These are phyloP conservation scores for Eudasyphora cyanicolor DNA, from an alignment of 2,888 invertebrate genomes.

Conservation along the genomic window DNA sequence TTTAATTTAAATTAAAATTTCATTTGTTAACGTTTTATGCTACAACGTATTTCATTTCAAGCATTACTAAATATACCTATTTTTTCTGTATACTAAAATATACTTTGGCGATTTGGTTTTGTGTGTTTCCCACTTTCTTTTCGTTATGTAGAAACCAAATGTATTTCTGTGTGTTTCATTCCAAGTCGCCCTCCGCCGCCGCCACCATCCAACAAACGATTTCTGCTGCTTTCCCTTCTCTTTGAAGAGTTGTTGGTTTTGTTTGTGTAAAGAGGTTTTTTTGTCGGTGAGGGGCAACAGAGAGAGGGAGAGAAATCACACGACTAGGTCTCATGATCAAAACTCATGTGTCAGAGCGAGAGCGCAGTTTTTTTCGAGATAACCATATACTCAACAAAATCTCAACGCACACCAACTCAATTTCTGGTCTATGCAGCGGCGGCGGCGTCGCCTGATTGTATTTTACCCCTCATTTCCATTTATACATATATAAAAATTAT, in stretches of 20 bases:
- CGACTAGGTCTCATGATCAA: slow-evolving; percentile 11
- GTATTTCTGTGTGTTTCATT: slow-evolving; percentile 22
- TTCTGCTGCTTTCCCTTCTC: neutral
- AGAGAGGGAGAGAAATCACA: slow-evolving; percentile 52
- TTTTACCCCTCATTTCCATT: slow-evolving; percentile 47
- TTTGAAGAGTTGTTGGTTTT: slow-evolving; percentile 45
- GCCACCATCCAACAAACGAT: too few relatives aligned
- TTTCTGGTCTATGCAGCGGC: too few relatives aligned
- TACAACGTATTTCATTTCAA: neutral
- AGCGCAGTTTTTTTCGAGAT: slow-evolving; percentile 50
- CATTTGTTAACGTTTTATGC: neutral
- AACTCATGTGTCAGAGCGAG: slow-evolving; percentile 71
- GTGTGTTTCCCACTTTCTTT: slow-evolving; percentile 14
- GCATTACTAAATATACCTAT: neutral
- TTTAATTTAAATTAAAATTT: too few relatives aligned
- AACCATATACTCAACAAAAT: neutral
- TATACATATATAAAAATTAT: slow-evolving; percentile 45
- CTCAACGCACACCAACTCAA: neutral
- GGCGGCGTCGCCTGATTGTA: too few relatives aligned
- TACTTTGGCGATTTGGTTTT: neutral
- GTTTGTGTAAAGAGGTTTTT: slow-evolving; percentile 50
- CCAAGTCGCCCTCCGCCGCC: slow-evolving; percentile 69
- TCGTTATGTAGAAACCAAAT: neutral
- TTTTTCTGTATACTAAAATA: slow-evolving; percentile 14
- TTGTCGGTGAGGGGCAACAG: slow-evolving; percentile 33